Base-by-base conservation (phyloP, 1,140 invertebrate genomes). In the Drosophila gunungcola region DNA sequence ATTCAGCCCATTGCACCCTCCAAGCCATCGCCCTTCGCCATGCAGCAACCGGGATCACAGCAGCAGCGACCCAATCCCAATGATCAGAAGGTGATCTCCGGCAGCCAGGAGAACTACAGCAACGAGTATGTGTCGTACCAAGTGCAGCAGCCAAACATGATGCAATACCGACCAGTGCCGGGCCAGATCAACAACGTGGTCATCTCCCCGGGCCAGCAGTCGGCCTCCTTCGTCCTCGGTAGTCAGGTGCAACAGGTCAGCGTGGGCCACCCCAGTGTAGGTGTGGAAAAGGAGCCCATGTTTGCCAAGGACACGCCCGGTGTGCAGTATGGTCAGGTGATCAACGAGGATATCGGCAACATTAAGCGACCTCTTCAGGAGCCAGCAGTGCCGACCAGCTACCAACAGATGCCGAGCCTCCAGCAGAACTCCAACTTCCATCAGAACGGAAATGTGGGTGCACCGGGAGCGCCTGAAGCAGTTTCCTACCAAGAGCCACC, bases 201-300 rank as follows among this genome's bases (percentile, higher is more conserved):
- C 39, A 94, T 95, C 39, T 93, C 94, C 0, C 94, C 94, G 1
- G 94, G 94, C 51, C 95, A 95, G 70, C 93, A 95, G 56, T 95
- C 94, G 1, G 94, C 95, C 4, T 94, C 94, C 0, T 95, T 95
- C 77, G 94, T 95, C 5, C 91, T 95, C 3, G 94, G 95, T 1
- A 95, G 95, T 56, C 93, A 94, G 38, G 73, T 76, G 43, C 95
- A 95, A 57, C 94, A 94, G 53, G 94, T 95, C 10, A 70, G 79
- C 39, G 73, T 27, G 93, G 88, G 41, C 7, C 80, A 60, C 54
- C 70, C 62, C 21, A 69, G 43, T 9, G 74, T 79, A 16, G 81
- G 43, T 9, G 74, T 79, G 25, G 81, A 88, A 56, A 91, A 92
- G 61, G 69, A 81, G 12, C 67, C 76, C 0, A 46, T 76, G 0